Evolutionary conservation across 1,140 invertebrate species (phyloP).

Genomic region (Panagrolaimus sp.): DNA sequence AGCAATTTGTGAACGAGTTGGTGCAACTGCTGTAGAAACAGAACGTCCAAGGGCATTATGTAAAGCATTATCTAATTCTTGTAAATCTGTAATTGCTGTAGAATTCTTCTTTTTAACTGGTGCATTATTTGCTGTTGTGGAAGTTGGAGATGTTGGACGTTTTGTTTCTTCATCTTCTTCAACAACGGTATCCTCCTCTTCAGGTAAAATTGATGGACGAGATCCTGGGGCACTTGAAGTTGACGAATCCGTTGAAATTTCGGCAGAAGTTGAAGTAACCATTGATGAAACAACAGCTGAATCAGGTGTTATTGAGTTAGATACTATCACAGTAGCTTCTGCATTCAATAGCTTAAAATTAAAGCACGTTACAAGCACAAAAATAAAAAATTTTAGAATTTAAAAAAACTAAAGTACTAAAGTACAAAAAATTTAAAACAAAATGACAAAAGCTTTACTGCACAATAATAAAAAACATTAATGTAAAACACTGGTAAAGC

Average conservation of each 20-base stretch:
- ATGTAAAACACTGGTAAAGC: neutral
- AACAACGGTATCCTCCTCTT: neutral
- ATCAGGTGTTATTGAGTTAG: slow-evolving; percentile 4
- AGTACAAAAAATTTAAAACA: neutral
- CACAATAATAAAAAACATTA: too few relatives aligned
- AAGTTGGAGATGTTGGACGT: neutral
- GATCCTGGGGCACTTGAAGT: neutral
- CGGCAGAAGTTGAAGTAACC: neutral
- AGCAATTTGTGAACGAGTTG: neutral
- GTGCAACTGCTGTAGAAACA: slow-evolving; percentile 10
- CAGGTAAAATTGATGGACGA: neutral
- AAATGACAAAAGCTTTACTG: too few relatives aligned
- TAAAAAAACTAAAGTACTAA: slow-evolving; percentile 7
- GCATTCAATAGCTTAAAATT: slow-evolving; percentile 7
- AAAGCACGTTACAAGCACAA: slow-evolving; percentile 10
- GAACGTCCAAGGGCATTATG: slow-evolving; percentile 26
- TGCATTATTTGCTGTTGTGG: slow-evolving; percentile 20
- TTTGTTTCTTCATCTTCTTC: too few relatives aligned
- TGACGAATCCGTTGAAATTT: neutral
- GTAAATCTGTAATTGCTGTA: slow-evolving; percentile 18
- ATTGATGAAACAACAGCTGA: slow-evolving; percentile 5
- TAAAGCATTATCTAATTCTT: slow-evolving; percentile 33
- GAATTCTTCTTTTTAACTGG: neutral
- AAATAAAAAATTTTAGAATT: slow-evolving; percentile 7
- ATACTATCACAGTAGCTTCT: neutral